phyloP scores from a whole-genome alignment of 2,888 invertebrate genomes.

The Aleiodes testaceus region DNA sequence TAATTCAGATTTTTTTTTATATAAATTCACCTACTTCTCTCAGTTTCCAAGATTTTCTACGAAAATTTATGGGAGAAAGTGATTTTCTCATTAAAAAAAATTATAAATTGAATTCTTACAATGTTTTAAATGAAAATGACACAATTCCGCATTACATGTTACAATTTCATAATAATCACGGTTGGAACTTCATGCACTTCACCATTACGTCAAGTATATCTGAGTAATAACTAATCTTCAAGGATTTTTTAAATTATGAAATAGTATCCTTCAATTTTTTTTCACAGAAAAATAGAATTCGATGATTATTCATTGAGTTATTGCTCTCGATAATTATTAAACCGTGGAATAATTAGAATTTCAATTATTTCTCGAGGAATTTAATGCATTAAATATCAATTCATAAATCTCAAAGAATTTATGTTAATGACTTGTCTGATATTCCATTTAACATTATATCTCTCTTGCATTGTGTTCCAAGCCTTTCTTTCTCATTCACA shows the following conservation, averaged over 20 bases:
- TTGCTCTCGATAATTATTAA: slow-evolving; percentile 25
- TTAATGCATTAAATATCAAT: too few relatives aligned
- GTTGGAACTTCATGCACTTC: background rate
- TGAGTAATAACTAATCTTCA: slow-evolving; percentile 2
- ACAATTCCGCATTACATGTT: background rate
- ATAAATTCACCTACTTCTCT: too few relatives aligned
- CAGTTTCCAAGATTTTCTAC: too few relatives aligned
- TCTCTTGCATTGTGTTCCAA: background rate
- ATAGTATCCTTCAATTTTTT: background rate
- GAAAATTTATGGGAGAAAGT: too few relatives aligned
- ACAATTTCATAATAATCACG: background rate
- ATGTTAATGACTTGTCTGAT: background rate
- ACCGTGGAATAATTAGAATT: slow-evolving; percentile 21
- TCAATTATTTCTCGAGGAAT: too few relatives aligned
- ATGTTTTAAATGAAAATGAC: slow-evolving; percentile 4
- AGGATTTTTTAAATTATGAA: slow-evolving; percentile 16
- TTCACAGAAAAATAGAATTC: background rate
- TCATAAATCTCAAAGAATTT: background rate
- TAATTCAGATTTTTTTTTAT: too few relatives aligned
- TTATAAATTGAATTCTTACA: background rate
- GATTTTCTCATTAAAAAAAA: too few relatives aligned
- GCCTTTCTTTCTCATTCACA: slow-evolving; percentile 2
- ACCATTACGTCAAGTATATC: slow-evolving; percentile 3
- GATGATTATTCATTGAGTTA: background rate
- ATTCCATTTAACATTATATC: background rate